Percentiles rank a stretch among this genome's conserved stretches.
These are phyloP conservation scores for Drosophila pseudotakahashii DNA, from an alignment of 2,888 invertebrate species.

Conservation along the genomic window DNA sequence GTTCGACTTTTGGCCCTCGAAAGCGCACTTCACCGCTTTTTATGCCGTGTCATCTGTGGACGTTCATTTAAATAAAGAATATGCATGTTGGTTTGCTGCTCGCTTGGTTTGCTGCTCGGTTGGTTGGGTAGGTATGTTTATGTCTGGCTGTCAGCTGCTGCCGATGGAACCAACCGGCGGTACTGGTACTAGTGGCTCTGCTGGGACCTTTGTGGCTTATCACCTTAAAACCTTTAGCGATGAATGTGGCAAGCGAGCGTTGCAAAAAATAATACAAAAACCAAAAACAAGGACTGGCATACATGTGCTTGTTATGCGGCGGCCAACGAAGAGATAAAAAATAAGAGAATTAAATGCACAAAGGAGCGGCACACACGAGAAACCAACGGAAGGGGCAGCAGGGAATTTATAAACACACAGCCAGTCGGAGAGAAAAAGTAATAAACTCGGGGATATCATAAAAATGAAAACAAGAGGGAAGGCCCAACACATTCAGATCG, in stretches of 20 bases:
- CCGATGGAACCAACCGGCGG: slow-evolving; percentile 15
- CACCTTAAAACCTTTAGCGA: slow-evolving; percentile 45
- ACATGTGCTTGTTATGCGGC: slow-evolving; percentile 42
- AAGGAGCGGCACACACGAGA: slow-evolving; percentile 36
- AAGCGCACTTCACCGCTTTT: slow-evolving; percentile 34
- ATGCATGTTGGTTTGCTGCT: slow-evolving; percentile 8
- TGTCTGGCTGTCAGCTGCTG: slow-evolving; percentile 45
- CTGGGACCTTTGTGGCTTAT: slow-evolving; percentile 43
- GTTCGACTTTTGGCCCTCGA: slow-evolving; percentile 35
- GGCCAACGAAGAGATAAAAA: slow-evolving; percentile 38
- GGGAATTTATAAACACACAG: slow-evolving; percentile 47
- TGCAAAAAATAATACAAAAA: slow-evolving; percentile 1
- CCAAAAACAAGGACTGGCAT: slow-evolving; percentile 30
- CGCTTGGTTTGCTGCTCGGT: neutral
- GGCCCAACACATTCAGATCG: slow-evolving; percentile 4
- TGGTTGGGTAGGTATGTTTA: slow-evolving; percentile 21
- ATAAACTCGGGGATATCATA: slow-evolving; percentile 42
- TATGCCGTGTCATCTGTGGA: slow-evolving; percentile 37
- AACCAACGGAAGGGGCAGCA: slow-evolving; percentile 2
- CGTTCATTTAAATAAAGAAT: slow-evolving; percentile 44
- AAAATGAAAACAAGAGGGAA: slow-evolving; percentile 29
- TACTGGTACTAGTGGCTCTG: slow-evolving; percentile 6
- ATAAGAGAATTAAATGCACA: slow-evolving; percentile 36
- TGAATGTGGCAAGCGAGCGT: slow-evolving; percentile 29
- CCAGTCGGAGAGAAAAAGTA: slow-evolving; percentile 26